Base-by-base conservation (phyloP, 1,140 invertebrate species). In the Pseudomyrmex pallidus region DNA sequence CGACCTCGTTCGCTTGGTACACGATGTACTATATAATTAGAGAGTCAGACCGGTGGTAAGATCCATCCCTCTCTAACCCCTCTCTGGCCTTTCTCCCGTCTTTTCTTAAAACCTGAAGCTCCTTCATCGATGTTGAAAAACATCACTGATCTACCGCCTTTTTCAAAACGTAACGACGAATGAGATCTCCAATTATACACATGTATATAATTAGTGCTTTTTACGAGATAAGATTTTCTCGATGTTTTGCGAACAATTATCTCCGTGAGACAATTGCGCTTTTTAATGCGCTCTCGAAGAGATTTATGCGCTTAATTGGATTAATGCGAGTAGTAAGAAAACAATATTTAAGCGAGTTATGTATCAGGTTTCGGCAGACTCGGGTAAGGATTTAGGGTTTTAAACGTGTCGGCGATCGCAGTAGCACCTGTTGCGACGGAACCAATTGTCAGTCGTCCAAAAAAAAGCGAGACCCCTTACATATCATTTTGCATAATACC, bases 21-120 rank as follows among this genome's bases (percentile, higher is more conserved):
- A 88, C 86, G 87, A 88, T 87, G 82, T 89, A 90, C 85, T 68
- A 89, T 90, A 85, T 90, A 90, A 90, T 90, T 90, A 90, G 83
- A 85, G 85, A 82, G 85, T 87, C 85, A 84, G 86, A 85, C 86
- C 72, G 56, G 70, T 82, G 80, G 80, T 82, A 46, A 82, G 67
- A 59, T 82, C 80, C 68, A 82, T 82, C 80, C 80, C 66, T 76
- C 48, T 82, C 70, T 63, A 44, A 63, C 80, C 56, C 66, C 22
- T 61, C 44, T 61, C 44, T 61, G 46, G 54, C 44, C 54, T 72
- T 59, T 17, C 15, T 70, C 64, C 66, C 64, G 59, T 35, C 66
- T 20, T 56, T 8, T 63, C 22, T 77, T 77, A 12, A 59, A 78
- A 48, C 44, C 56, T 17, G 66, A 70, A 72, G 56, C 56, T 80